These are phyloP conservation scores for Achroia grisella DNA, from an alignment of 1,140 invertebrate genomes.

Conservation along the genomic window DNA sequence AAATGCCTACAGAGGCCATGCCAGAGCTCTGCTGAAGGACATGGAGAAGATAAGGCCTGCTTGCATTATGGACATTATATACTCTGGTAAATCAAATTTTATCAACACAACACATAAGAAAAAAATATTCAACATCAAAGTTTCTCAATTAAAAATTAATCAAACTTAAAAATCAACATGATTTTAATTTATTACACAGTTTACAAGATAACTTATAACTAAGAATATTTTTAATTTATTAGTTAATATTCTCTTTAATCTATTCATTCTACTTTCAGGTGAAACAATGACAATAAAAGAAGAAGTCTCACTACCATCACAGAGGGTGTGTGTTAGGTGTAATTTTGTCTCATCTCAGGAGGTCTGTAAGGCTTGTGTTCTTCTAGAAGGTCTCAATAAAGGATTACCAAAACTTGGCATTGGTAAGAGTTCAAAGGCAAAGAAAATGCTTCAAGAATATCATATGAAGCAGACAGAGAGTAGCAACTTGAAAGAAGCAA, in stretches of 20 bases:
- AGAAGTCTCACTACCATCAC: slow-evolving; percentile 85
- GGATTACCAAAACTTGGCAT: slow-evolving; percentile 91
- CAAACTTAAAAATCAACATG: no score
- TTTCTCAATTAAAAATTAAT: no score
- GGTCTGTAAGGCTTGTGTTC: slow-evolving; percentile 96
- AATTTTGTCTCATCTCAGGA: slow-evolving; percentile 97
- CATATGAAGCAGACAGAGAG: slow-evolving; percentile 25
- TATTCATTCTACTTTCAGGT: slow-evolving; percentile 74
- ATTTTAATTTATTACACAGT: no score
- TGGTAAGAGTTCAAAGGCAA: slow-evolving; percentile 87
- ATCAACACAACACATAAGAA: background rate
- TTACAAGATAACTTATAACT: no score
- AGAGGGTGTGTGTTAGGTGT: slow-evolving; percentile 89
- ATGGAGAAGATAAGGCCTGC: slow-evolving; percentile 94
- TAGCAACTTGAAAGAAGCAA: slow-evolving; percentile 15
- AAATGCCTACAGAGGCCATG: slow-evolving; percentile 97
- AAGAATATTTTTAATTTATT: background rate
- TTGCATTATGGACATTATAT: slow-evolving; percentile 98
- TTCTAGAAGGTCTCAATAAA: slow-evolving; percentile 96
- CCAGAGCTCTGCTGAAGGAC: slow-evolving; percentile 94
- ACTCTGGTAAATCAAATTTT: slow-evolving; percentile 81
- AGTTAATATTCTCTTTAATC: background rate
- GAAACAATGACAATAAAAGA: slow-evolving; percentile 91
- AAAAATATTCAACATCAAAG: background rate
- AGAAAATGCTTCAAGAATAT: slow-evolving; percentile 76